Percentiles rank a stretch among this genome's conserved stretches.
phyloP scores from a whole-genome alignment of 2,113 vertebrate genomes.

The Sceloporus undulatus region DNA sequence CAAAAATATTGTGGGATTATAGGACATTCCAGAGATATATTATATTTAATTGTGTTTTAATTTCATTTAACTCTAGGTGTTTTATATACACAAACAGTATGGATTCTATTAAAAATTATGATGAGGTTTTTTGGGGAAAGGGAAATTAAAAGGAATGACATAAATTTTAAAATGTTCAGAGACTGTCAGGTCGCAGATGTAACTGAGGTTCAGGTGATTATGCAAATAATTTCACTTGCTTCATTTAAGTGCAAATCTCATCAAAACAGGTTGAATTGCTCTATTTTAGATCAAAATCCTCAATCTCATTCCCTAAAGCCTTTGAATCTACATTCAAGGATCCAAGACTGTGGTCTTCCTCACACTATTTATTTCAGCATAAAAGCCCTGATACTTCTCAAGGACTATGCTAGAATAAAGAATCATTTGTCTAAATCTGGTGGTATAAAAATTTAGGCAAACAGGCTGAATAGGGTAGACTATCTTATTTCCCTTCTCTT shows the following conservation, averaged over 20 bases:
- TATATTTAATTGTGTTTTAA: neutral
- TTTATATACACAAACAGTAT: conserved; percentile 34
- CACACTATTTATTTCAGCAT: conserved; percentile 6
- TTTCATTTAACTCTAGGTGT: conserved; percentile 51
- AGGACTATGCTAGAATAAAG: neutral
- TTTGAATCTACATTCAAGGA: conserved; percentile 29
- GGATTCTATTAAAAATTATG: conserved; percentile 62
- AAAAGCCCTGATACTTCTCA: neutral
- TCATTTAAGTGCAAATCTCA: neutral
- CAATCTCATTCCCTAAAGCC: conserved; percentile 16
- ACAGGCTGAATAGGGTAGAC: neutral
- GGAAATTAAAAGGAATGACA: conserved; percentile 49
- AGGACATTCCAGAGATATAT: neutral
- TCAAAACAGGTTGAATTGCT: conserved; percentile 22
- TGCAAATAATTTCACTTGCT: conserved; percentile 37
- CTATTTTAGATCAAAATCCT: conserved; percentile 14
- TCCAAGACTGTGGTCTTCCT: neutral
- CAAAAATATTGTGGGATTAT: neutral
- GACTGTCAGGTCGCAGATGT: conserved; percentile 59
- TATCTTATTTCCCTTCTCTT: neutral
- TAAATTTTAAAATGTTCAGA: conserved; percentile 60
- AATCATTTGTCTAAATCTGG: neutral
- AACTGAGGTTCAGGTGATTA: conserved; percentile 60
- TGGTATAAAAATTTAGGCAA: neutral
- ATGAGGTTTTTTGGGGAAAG: conserved; percentile 52